These are phyloP conservation scores for Moxostoma hubbsi DNA, from an alignment of 2,797 vertebrate species.

Conservation along the genomic window DNA sequence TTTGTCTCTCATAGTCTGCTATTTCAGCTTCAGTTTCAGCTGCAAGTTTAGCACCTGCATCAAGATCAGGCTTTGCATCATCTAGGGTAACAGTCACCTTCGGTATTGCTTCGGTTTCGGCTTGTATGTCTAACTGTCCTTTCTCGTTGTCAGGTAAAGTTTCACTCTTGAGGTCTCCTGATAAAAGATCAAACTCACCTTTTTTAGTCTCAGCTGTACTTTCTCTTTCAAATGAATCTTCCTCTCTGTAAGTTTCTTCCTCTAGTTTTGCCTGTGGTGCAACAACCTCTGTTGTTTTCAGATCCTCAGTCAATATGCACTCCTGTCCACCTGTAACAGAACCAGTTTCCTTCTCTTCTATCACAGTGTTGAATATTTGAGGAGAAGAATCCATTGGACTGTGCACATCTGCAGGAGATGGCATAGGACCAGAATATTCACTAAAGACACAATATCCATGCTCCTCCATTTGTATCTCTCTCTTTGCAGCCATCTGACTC, in stretches of 20 bases:
- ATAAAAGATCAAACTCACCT: constrained; percentile 10
- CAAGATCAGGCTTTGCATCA: constrained; percentile 69
- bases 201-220: constrained; percentile 38
- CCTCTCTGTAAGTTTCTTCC: constrained; percentile 55
- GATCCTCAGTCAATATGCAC: constrained; percentile 16
- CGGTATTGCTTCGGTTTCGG: constrained; percentile 71
- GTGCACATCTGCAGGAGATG: constrained; percentile 88
- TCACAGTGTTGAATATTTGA: constrained; percentile 75
- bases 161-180: constrained; percentile 19
- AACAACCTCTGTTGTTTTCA: constrained; percentile 35
- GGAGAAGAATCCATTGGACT: constrained; percentile 75
- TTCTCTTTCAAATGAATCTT: constrained; percentile 62
- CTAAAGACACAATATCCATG: constrained; percentile 98
- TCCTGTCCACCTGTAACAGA: constrained; percentile 68
- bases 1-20: constrained; percentile 81
- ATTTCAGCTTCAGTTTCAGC: constrained; percentile 74
- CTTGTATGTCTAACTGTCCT: constrained; percentile 52
- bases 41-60: constrained; percentile 72
- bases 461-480: constrained; percentile 93
- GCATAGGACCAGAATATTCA: constrained; percentile 96
- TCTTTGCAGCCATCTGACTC: constrained; percentile 73
- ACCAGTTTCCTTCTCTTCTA: constrained; percentile 76
- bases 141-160: constrained; percentile 43
- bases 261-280: constrained; percentile 56
- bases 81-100: constrained; percentile 81